Evolutionary conservation across 2,113 vertebrate species (phyloP).

Genomic region (Siphamia tubifer): DNA sequence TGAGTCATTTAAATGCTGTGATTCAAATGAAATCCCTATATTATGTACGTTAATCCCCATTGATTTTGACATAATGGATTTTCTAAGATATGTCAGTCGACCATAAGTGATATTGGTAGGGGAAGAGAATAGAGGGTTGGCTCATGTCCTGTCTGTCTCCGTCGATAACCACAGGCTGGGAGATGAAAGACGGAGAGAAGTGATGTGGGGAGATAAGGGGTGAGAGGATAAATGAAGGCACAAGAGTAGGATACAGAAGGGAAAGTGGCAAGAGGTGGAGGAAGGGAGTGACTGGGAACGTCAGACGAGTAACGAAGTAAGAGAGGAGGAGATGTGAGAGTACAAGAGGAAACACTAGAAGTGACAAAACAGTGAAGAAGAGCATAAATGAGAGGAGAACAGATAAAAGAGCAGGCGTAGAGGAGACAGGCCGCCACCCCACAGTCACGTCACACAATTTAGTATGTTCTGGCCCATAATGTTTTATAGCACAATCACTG

Average conservation of each 20-base stretch:
- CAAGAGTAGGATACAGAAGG: slow-evolving; percentile 23
- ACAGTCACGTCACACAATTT: slow-evolving; percentile 69
- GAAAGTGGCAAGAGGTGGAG: background rate
- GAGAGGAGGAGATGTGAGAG: slow-evolving; percentile 6
- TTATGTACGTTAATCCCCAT: slow-evolving; percentile 38
- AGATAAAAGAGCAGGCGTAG: slow-evolving; percentile 42
- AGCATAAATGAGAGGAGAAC: slow-evolving; percentile 49
- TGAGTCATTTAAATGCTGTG: slow-evolving; percentile 32
- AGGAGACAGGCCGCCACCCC: slow-evolving; percentile 60
- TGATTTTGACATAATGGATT: slow-evolving; percentile 45
- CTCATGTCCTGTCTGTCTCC: slow-evolving; percentile 47
- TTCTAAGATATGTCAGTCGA: slow-evolving; percentile 30
- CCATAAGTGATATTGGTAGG: slow-evolving; percentile 31
- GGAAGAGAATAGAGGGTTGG: slow-evolving; percentile 13
- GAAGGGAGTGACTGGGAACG: background rate
- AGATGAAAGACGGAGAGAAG: slow-evolving; percentile 47
- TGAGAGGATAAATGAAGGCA: slow-evolving; percentile 49
- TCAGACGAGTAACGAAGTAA: background rate
- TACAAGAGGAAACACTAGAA: slow-evolving; percentile 21
- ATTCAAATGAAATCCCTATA: slow-evolving; percentile 22
- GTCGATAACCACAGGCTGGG: slow-evolving; percentile 53
- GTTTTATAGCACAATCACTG: slow-evolving; percentile 74
- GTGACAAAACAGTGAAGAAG: slow-evolving; percentile 22
- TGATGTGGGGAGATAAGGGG: slow-evolving; percentile 56
- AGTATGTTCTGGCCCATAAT: slow-evolving; percentile 75